Evolutionary conservation across 2,888 invertebrate species (phyloP), one percentile per base, ranked within the genome.

Genomic region (Lissocephala sabroskyi): DNA sequence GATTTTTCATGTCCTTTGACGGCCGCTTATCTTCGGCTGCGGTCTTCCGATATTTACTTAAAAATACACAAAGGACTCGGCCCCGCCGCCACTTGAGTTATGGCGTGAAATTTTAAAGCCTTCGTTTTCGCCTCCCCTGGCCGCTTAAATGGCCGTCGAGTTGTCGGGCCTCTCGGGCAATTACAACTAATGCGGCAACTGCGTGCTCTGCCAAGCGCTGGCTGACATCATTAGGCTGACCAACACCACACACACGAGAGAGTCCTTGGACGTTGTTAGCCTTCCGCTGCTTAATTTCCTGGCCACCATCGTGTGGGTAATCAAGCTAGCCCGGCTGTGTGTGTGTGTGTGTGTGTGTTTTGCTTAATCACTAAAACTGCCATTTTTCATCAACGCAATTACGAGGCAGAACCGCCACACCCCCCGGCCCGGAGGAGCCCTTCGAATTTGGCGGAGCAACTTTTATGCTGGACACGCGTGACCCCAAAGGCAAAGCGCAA

Each of bases 341-440:
- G 16, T 35, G 16, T 35, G n/a, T n/a, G n/a, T n/a, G n/a, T 26
- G 9, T 26, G 26, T 26, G 9, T 26, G 26, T 47, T 44, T 65
- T n/a, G 67, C 67, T 66, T 70, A 70, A 70, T 74, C 68, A 74
- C 71, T 62, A 75, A 59, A 64, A 71, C 75, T 70, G 68, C 68
- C 71, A 70, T 70, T 70, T 70, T 70, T 70, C 68, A 70, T 70
- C 71, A 66, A 74, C 71, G 68, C 71, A 74, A 70, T 70, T 74
- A 70, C 66, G 47, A n/a, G n/a, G n/a, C n/a, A n/a, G n/a, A n/a
- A n/a, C n/a, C n/a, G n/a, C n/a, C n/a, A n/a, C n/a, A n/a, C n/a
- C n/a, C n/a, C n/a, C n/a, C n/a, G n/a, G n/a, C n/a, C n/a, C n/a
- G n/a, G n/a, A n/a, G n/a, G n/a, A n/a, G n/a, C n/a, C n/a, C n/a